Conservation (phyloP, 2,888 invertebrate genomes). For the Cheilosia impressa region DNA sequence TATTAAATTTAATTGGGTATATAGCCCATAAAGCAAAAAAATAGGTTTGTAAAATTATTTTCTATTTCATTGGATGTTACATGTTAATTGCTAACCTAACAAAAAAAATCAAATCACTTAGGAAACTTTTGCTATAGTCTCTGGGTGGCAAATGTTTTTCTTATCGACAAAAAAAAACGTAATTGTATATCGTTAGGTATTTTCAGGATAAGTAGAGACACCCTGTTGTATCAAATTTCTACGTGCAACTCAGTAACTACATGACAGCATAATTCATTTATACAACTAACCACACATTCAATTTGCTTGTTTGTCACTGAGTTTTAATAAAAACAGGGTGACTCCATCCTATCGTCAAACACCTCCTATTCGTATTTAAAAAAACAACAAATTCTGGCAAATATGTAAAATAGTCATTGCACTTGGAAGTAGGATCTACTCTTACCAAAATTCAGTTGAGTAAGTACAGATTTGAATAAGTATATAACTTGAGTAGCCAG, state of each 20-base stretch:
- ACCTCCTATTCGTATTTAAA: not conserved
- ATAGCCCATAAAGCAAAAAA: not conserved
- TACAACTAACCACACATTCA: no score
- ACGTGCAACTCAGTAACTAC: no score
- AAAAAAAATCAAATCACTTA: conserved; percentile 11
- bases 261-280: no score
- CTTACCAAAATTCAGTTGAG: conserved; percentile 13
- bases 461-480: not conserved
- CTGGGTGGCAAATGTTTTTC: conserved; percentile 31
- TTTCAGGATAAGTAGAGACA: not conserved
- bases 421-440: not conserved
- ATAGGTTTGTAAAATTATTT: conserved; percentile 4
- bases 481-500: not conserved
- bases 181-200: conserved; percentile 12
- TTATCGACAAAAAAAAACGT: conserved; percentile 1
- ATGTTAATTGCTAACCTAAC: not conserved
- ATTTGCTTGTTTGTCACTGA: not conserved
- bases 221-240: not conserved
- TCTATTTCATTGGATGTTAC: conserved; percentile 13
- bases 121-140: conserved; percentile 39
- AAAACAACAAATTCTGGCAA: conserved; percentile 1
- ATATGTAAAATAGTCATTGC: conserved; percentile 22
- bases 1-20: conserved; percentile 14
- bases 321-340: not conserved
- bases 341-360: no score